Conservation (phyloP, 1,140 invertebrate species). For the Ips typographus region DNA sequence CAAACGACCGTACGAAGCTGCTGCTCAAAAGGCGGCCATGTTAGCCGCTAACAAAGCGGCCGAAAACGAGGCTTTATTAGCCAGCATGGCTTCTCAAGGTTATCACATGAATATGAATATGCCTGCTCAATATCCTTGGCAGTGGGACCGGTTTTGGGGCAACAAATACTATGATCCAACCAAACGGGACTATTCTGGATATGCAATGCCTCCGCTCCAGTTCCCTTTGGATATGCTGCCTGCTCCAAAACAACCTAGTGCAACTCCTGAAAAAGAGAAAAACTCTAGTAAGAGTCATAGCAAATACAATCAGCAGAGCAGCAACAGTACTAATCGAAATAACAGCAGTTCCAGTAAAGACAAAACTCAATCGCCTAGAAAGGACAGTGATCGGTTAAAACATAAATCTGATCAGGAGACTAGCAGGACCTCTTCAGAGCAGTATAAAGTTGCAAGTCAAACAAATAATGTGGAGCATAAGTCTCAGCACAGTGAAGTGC, state of each 20-base stretch:
- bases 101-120: conserved; percentile 46
- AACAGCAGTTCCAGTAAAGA: conserved; percentile 40
- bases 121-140: conserved; percentile 62
- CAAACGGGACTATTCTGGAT: conserved; percentile 45
- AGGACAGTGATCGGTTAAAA: conserved; percentile 44
- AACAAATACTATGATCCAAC: conserved; percentile 47
- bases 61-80: conserved; percentile 55
- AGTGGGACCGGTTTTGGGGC: conserved; percentile 58
- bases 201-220: conserved; percentile 44
- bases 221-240: conserved; percentile 48
- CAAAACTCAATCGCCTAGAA: conserved; percentile 52
- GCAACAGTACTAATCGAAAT: conserved; percentile 30
- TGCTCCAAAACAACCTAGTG: conserved; percentile 45
- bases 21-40: conserved; percentile 39
- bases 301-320: conserved; percentile 27
- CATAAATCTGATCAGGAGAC: conserved; percentile 33
- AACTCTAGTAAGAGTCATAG: conserved; percentile 47
- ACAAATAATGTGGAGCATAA: conserved; percentile 20
- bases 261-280: conserved; percentile 50
- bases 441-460: conserved; percentile 19
- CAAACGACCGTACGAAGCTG: conserved; percentile 41
- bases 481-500: not conserved
- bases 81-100: conserved; percentile 58
- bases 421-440: conserved; percentile 22
- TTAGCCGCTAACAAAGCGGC: too few relatives aligned